These are phyloP conservation scores for Phortica magna DNA, from an alignment of 2,888 invertebrate genomes.

Conservation along the genomic window DNA sequence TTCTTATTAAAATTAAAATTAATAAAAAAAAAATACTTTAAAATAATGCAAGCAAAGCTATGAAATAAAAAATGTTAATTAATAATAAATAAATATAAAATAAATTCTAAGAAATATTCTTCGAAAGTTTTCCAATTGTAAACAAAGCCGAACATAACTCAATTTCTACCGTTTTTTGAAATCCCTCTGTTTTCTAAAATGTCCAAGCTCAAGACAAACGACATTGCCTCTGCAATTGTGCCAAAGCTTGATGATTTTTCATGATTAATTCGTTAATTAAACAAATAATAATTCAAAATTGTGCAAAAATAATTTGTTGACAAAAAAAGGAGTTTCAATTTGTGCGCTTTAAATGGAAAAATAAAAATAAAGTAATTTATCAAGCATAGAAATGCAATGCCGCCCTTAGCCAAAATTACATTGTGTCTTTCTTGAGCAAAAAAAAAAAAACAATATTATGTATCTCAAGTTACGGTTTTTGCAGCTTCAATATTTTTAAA, in stretches of 20 bases:
- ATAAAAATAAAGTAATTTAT: too few relatives aligned
- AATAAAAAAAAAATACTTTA: slow-evolving; percentile 8
- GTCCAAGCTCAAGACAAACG: too few relatives aligned
- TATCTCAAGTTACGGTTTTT: background rate
- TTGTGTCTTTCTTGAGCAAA: too few relatives aligned
- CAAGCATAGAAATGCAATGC: too few relatives aligned
- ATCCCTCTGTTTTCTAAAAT: background rate
- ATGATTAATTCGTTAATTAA: too few relatives aligned
- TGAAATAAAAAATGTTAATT: slow-evolving; percentile 6
- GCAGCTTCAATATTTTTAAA: background rate
- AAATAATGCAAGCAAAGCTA: background rate
- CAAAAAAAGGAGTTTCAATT: too few relatives aligned
- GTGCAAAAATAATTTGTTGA: too few relatives aligned
- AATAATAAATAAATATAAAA: slow-evolving; percentile 19
- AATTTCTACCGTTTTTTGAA: background rate
- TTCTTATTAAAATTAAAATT: slow-evolving; percentile 9
- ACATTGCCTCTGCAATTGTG: too few relatives aligned
- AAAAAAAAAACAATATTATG: background rate
- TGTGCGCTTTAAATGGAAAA: too few relatives aligned
- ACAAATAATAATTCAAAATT: too few relatives aligned
- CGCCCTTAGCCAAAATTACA: too few relatives aligned
- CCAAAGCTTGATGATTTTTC: too few relatives aligned
- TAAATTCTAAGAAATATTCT: slow-evolving; percentile 1
- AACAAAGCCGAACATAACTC: background rate
- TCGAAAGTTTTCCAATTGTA: background rate